Conservation (phyloP, 2,888 invertebrate genomes). For the Sericinus montela region DNA sequence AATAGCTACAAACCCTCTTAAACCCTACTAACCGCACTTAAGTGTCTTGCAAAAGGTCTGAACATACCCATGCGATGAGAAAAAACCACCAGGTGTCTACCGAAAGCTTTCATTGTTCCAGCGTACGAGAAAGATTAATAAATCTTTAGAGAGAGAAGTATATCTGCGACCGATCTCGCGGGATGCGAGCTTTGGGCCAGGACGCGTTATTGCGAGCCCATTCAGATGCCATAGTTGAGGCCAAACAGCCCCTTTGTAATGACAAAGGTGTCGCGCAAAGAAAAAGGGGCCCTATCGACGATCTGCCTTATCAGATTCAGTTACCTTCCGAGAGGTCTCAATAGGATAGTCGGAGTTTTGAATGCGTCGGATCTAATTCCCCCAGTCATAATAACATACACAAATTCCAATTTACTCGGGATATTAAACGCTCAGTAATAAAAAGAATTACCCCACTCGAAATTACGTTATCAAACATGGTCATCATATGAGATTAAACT, state of each 20-base stretch:
- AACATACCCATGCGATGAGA: slow-evolving; percentile 59
- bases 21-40: slow-evolving; percentile 51
- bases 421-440: slow-evolving; percentile 48
- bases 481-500: slow-evolving; percentile 41
- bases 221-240: slow-evolving; percentile 75
- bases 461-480: slow-evolving; percentile 47
- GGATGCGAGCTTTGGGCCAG: slow-evolving; percentile 67
- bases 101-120: slow-evolving; percentile 74
- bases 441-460: slow-evolving; percentile 39
- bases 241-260: slow-evolving; percentile 77
- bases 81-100: slow-evolving; percentile 76
- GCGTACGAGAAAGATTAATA: slow-evolving; percentile 72
- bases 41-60: slow-evolving; percentile 53
- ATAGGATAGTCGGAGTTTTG: slow-evolving; percentile 71
- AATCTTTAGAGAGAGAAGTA: slow-evolving; percentile 71
- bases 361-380: slow-evolving; percentile 76
- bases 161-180: slow-evolving; percentile 76
- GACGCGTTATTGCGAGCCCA: slow-evolving; percentile 76
- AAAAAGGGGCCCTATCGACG: slow-evolving; percentile 76
- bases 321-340: slow-evolving; percentile 77
- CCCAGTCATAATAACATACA: slow-evolving; percentile 64
- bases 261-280: slow-evolving; percentile 78
- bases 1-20: slow-evolving; percentile 45
- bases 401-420: slow-evolving; percentile 63
- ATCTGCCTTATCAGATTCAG: slow-evolving; percentile 77